These are phyloP conservation scores for Gallirallus australis DNA, from an alignment of 2,797 vertebrate genomes.

Conservation along the genomic window DNA sequence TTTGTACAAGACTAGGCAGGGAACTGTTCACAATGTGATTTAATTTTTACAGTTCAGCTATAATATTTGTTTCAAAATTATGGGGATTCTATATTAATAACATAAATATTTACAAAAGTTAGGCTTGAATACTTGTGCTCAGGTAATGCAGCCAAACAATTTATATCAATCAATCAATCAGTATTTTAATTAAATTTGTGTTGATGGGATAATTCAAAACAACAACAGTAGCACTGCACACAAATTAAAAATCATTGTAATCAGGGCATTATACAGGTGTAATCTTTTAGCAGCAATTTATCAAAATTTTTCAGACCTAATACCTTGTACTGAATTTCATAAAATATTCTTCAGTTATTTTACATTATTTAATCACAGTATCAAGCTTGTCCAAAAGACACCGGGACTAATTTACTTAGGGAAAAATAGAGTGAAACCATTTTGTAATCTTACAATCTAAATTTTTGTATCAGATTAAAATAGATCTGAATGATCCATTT, in stretches of 20 bases:
- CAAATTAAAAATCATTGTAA: conserved; percentile 53
- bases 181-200: conserved; percentile 58
- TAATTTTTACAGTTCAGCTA: neutral
- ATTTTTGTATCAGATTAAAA: conserved; percentile 21
- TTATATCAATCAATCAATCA: conserved; percentile 12
- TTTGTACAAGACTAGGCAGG: neutral
- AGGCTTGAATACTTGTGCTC: neutral
- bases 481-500: neutral
- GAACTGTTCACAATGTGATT: neutral
- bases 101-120: neutral
- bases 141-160: neutral
- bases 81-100: neutral
- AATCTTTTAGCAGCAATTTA: conserved; percentile 56
- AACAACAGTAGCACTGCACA: neutral
- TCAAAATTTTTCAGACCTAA: conserved; percentile 49
- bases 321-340: conserved; percentile 9
- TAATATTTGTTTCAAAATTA: neutral
- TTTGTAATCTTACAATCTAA: neutral
- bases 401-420: neutral
- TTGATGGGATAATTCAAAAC: conserved; percentile 13
- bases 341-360: conserved; percentile 53
- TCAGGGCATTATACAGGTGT: conserved; percentile 33
- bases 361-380: conserved; percentile 64
- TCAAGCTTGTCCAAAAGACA: conserved; percentile 42
- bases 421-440: conserved; percentile 1